These are phyloP conservation scores for Tenualosa ilisha DNA, from an alignment of 2,797 vertebrate species.

Conservation along the genomic window DNA sequence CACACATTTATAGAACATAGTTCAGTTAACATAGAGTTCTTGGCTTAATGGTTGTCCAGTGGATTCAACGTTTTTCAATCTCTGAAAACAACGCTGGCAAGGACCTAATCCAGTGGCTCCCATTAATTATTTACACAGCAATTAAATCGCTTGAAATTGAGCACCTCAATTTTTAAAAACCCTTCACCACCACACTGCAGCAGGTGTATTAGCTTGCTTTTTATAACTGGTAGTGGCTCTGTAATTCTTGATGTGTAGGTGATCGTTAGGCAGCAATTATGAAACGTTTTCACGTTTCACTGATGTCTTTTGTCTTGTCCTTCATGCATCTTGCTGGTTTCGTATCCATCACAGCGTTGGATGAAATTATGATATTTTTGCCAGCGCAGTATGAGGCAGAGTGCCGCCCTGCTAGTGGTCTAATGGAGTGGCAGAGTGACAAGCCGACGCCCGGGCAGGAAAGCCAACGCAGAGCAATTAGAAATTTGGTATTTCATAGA, in stretches of 20 bases:
- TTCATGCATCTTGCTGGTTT: slow-evolving; percentile 49
- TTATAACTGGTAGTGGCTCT: neutral
- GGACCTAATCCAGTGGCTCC: neutral
- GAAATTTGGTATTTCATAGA: slow-evolving; percentile 72
- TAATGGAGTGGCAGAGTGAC: slow-evolving; percentile 68
- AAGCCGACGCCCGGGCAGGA: slow-evolving; percentile 67
- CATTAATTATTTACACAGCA: neutral
- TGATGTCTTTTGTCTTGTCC: slow-evolving; percentile 48
- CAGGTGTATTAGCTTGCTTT: slow-evolving; percentile 15
- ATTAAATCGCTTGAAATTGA: neutral
- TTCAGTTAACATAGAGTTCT: neutral
- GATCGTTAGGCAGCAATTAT: neutral
- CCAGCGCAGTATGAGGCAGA: slow-evolving; percentile 64
- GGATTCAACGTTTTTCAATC: neutral
- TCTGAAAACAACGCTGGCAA: neutral
- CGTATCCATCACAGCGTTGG: slow-evolving; percentile 48
- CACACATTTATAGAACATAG: neutral
- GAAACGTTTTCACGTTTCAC: neutral
- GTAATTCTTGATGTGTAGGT: neutral
- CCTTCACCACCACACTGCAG: neutral
- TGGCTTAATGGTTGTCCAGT: neutral
- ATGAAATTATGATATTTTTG: slow-evolving; percentile 63
- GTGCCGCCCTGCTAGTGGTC: slow-evolving; percentile 58
- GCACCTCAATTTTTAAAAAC: neutral
- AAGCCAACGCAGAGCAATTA: slow-evolving; percentile 70